A percentile compares a stretch with the other conserved stretches of the same genome.
phyloP scores from a whole-genome alignment of 2,888 invertebrate species.

The Drosophila hawaiiensis region DNA sequence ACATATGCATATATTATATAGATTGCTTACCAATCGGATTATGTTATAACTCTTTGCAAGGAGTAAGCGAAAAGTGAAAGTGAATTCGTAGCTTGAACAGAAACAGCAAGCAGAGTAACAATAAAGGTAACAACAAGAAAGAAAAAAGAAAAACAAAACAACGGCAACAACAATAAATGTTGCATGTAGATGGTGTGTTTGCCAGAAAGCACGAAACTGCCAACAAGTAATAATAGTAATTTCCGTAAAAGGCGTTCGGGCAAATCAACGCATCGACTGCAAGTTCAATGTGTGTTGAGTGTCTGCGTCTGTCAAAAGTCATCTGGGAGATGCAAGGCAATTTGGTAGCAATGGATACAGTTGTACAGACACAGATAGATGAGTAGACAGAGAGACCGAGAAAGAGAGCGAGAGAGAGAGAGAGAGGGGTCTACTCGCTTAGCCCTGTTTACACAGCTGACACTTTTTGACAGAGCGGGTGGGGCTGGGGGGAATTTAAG shows the following conservation, averaged over 20 bases:
- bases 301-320: slow-evolving; percentile 31
- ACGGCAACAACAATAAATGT: slow-evolving; percentile 16
- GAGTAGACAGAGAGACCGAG: neutral
- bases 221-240: slow-evolving; percentile 49
- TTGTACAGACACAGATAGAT: slow-evolving; percentile 6
- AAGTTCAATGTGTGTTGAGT: slow-evolving; percentile 56
- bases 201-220: slow-evolving; percentile 70
- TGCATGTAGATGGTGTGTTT: slow-evolving; percentile 38
- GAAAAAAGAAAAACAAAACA: neutral
- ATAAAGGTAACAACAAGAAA: neutral
- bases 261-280: slow-evolving; percentile 55
- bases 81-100: slow-evolving; percentile 28
- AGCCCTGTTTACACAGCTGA: slow-evolving; percentile 80
- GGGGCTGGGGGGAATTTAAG: slow-evolving; percentile 16
- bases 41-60: slow-evolving; percentile 10
- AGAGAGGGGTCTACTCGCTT: slow-evolving; percentile 46
- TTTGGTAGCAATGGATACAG: neutral
- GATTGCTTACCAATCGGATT: slow-evolving; percentile 11
- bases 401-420: neutral
- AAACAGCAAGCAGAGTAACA: slow-evolving; percentile 13
- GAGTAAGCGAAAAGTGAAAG: slow-evolving; percentile 54
- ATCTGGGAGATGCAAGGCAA: slow-evolving; percentile 28
- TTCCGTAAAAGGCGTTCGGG: slow-evolving; percentile 72
- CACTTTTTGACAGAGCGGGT: slow-evolving; percentile 56
- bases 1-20: slow-evolving; percentile 2